A percentile compares a stretch with the other conserved stretches of the same genome.
These are phyloP conservation scores for Lasiurus cinereus DNA, from an alignment of 2,113 vertebrate species.

Conservation along the genomic window DNA sequence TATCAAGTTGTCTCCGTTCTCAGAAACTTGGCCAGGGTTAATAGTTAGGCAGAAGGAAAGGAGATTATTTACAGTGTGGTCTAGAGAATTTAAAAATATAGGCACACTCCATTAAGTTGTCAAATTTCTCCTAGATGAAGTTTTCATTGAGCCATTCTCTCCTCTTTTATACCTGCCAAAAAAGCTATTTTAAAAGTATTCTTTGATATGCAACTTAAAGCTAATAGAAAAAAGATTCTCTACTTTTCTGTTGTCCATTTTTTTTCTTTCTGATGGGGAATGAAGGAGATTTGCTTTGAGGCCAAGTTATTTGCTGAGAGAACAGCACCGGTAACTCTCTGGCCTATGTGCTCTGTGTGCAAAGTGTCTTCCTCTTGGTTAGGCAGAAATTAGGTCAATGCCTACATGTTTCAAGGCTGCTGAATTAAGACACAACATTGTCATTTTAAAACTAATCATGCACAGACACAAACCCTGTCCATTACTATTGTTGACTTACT, in stretches of 20 bases:
- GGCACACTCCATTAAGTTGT: conserved; percentile 37
- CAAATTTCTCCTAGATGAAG: conserved; percentile 35
- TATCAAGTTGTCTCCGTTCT: conserved; percentile 37
- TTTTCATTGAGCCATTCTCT: not conserved
- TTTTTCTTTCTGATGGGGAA: conserved; percentile 29
- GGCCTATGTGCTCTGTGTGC: not conserved
- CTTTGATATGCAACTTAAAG: conserved; percentile 9
- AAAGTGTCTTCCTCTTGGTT: conserved; percentile 16
- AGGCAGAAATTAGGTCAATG: conserved; percentile 60
- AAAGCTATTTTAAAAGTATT: conserved; percentile 23
- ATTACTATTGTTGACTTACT: not conserved
- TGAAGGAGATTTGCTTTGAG: conserved; percentile 50
- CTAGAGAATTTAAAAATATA: conserved; percentile 53
- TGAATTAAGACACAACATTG: conserved; percentile 29
- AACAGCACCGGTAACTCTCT: conserved; percentile 12
- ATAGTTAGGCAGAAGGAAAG: conserved; percentile 40
- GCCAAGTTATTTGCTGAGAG: conserved; percentile 21
- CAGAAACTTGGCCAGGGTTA: conserved; percentile 47
- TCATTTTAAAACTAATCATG: conserved; percentile 55
- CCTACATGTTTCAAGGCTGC: not conserved
- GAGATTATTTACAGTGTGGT: conserved; percentile 32
- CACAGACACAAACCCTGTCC: not conserved
- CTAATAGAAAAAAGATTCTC: conserved; percentile 13
- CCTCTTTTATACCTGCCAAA: not conserved
- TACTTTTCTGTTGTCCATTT: not conserved